Evolutionary conservation across 2,888 invertebrate genomes (phyloP), one percentile per base, ranked within the genome.

Genomic region (Tineola bisselliella): DNA sequence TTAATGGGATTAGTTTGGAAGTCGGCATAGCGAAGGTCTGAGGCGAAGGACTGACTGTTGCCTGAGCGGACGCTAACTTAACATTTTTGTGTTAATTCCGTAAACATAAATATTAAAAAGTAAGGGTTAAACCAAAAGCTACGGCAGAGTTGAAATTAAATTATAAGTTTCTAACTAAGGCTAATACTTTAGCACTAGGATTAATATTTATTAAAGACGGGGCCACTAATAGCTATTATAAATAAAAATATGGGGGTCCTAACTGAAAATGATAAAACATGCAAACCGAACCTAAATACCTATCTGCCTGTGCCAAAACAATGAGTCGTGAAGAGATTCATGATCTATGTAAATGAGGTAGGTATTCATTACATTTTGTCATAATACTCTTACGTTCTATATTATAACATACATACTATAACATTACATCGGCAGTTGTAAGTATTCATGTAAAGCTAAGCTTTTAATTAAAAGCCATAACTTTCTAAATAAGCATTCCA

Each of bases 401-500:
- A 38, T 6, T 38, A n/a, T 38, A 6, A 38, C 38, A n/a, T 12
- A 38, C 38, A 10, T 10, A 38, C 18, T 30, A 12, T 56, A 25
- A 25, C 12, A 18, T 56, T 25, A 56, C 56, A 25, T 19, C 18
- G 19, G 56, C 30, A 56, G 8, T 48, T 48, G 48, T 56, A 56
- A 19, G 56, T 19, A 25, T 56, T 19, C 30, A 56, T 48, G 48
- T 48, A 48, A 18, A 17, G 48, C 48, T 48, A 11, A 11, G 56
- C 56, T 56, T 56, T 56, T 56, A 56, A 56, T 56, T 56, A 56
- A 56, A 56, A 56, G 5, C 30, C 56, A 56, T 56, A 56, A 56
- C 56, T 56, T 56, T 56, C 56, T 56, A 56, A 56, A 56, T 56
- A 56, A 56, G 56, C 56, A 18, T 56, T 56, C 54, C 54, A 18